Percentiles rank a stretch among this genome's conserved stretches.
These are phyloP conservation scores for Stichopus chloronotus DNA, from an alignment of 35 echinoderm and acorn worm species.

Conservation along the genomic window DNA sequence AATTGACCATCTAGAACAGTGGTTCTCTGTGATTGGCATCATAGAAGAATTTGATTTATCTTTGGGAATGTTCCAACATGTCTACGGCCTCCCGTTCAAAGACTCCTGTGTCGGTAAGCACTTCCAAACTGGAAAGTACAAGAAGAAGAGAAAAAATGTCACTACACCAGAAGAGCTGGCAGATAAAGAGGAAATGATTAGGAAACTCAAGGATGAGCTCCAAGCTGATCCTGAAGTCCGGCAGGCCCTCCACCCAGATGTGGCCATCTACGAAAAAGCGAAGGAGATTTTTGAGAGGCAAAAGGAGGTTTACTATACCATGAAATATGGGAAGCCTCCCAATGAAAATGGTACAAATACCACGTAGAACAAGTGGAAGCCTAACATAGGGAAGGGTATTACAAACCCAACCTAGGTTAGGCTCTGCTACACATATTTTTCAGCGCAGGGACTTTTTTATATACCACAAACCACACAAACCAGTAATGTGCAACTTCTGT, in stretches of 20 bases:
- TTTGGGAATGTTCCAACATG: slow-evolving; percentile 69
- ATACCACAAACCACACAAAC: not conserved
- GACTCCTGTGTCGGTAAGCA: slow-evolving; percentile 54
- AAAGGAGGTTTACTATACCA: slow-evolving; percentile 45
- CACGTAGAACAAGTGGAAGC: not conserved
- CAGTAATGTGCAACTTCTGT: not conserved
- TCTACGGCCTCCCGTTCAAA: slow-evolving; percentile 70
- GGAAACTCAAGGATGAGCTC: slow-evolving; percentile 57
- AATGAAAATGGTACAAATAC: not conserved
- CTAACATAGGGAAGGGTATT: not conserved
- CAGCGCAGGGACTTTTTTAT: not conserved
- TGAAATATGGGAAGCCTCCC: slow-evolving; percentile 35
- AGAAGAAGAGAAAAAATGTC: slow-evolving; percentile 13
- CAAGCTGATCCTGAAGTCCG: slow-evolving; percentile 60
- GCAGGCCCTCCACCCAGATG: slow-evolving; percentile 60
- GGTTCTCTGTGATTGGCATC: slow-evolving; percentile 75
- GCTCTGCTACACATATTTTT: not conserved
- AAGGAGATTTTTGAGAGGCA: slow-evolving; percentile 72
- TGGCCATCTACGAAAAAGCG: slow-evolving; percentile 69
- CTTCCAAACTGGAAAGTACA: slow-evolving; percentile 65
- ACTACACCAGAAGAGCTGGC: slow-evolving; percentile 41
- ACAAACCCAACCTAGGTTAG: not conserved
- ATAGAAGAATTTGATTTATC: slow-evolving; percentile 74
- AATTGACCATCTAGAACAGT: slow-evolving; percentile 70
- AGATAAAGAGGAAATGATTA: slow-evolving; percentile 43